phyloP scores from a whole-genome alignment of 1,140 invertebrate genomes.

The Brachionus rotundiformis region DNA sequence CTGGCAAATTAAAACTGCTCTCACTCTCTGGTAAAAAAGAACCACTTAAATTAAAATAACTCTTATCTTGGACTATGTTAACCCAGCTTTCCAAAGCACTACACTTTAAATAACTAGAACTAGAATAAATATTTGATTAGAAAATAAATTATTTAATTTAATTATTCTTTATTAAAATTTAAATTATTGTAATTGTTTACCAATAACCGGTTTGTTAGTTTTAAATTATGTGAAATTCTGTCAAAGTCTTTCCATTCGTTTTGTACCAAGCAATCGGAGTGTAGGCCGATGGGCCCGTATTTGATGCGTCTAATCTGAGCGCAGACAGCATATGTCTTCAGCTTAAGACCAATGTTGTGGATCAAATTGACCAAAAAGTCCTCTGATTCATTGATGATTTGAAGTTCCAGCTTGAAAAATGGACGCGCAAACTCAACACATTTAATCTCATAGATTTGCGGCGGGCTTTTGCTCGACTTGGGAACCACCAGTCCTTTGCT shows the following conservation, averaged over 20 bases:
- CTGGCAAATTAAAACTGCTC: no score
- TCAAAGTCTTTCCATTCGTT: constrained; percentile 39
- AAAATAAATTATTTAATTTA: not conserved
- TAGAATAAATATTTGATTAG: not conserved
- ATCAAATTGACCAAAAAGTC: constrained; percentile 35
- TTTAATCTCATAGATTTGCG: constrained; percentile 41
- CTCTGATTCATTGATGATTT: constrained; percentile 23
- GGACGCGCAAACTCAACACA: constrained; percentile 41
- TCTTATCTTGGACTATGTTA: no score
- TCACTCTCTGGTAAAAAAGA: no score
- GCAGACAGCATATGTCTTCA: constrained; percentile 29
- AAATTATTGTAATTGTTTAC: not conserved
- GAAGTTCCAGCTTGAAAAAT: constrained; percentile 44
- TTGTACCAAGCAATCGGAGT: not conserved
- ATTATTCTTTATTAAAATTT: constrained; percentile 6
- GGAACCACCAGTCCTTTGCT: constrained; percentile 33
- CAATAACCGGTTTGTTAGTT: not conserved
- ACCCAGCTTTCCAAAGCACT: no score
- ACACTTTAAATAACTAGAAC: not conserved
- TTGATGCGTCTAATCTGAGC: constrained; percentile 36
- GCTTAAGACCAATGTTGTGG: constrained; percentile 3
- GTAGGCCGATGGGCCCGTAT: not conserved
- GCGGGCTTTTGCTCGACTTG: not conserved
- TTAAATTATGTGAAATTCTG: not conserved
- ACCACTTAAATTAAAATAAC: no score